Evolutionary conservation across 2,888 invertebrate species (phyloP).

Genomic region (Coelinius sp.): DNA sequence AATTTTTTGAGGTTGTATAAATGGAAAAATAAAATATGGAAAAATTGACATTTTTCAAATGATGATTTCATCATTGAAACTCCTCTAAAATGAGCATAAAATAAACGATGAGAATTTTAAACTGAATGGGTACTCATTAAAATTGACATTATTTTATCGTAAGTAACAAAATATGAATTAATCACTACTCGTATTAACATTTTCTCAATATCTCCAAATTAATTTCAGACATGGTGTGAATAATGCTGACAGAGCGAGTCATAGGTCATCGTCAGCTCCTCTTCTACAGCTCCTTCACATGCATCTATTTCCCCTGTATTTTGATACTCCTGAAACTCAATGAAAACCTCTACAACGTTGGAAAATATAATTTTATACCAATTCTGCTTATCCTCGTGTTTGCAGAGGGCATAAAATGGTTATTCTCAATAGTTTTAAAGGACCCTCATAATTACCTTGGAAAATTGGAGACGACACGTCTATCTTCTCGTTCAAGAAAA

Average conservation of each 20-base stretch:
- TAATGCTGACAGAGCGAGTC: constrained; percentile 45
- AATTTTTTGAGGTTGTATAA: too few species aligned
- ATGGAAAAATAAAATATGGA: too few species aligned
- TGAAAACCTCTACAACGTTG: constrained; percentile 75
- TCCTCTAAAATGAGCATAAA: too few species aligned
- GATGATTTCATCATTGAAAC: too few species aligned
- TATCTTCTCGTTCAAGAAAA: constrained; percentile 69
- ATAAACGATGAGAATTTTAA: too few species aligned
- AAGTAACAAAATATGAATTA: too few species aligned
- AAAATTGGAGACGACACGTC: constrained; percentile 65
- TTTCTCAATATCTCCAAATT: too few species aligned
- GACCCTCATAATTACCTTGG: constrained; percentile 53
- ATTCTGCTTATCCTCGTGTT: constrained; percentile 66
- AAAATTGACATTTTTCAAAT: too few species aligned
- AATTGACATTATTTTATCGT: too few species aligned
- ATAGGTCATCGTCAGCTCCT: constrained; percentile 59
- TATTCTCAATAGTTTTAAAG: constrained; percentile 59
- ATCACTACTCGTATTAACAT: too few species aligned
- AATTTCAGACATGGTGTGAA: too few species aligned
- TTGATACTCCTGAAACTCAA: constrained; percentile 74
- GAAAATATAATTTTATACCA: constrained; percentile 72
- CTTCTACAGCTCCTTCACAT: constrained; percentile 75
- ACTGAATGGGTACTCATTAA: too few species aligned
- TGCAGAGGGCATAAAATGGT: constrained; percentile 74
- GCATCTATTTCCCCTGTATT: constrained; percentile 76